phyloP scores from a whole-genome alignment of 2,797 vertebrate species.

The Pipistrellus nathusii region DNA sequence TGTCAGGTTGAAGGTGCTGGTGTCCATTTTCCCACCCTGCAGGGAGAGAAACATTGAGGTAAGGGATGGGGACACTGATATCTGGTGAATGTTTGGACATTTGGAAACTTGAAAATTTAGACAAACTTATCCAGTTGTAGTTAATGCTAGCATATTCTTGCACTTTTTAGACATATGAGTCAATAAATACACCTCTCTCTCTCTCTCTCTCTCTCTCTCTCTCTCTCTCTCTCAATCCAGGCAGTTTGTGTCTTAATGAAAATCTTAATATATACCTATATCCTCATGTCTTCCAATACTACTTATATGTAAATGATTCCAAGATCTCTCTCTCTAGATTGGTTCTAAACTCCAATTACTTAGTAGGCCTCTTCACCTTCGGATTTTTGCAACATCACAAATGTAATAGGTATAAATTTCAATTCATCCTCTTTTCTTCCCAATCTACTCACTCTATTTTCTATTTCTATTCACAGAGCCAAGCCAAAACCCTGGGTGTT shows the following conservation, averaged over 20 bases:
- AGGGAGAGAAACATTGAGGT: neutral
- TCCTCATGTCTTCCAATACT: neutral
- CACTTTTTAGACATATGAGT: neutral
- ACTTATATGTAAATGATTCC: neutral
- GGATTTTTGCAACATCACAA: neutral
- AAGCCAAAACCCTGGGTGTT: neutral
- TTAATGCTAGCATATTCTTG: neutral
- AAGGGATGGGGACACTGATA: neutral
- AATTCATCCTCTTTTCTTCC: neutral
- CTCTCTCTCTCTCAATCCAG: neutral
- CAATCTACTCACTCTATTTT: neutral
- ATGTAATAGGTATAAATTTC: neutral
- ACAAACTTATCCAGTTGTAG: neutral
- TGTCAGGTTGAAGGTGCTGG: neutral
- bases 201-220: no score
- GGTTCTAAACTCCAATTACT: neutral
- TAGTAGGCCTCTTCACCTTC: neutral
- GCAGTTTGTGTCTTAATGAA: constrained; percentile 16
- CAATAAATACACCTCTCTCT: neutral
- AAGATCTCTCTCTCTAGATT: neutral
- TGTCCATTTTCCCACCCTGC: neutral
- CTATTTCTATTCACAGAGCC: constrained; percentile 16
- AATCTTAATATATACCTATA: neutral
- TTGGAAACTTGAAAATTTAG: neutral
- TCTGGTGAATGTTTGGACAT: neutral